These are phyloP conservation scores for Sebastiscus tertius DNA, from an alignment of 2,797 vertebrate species.

Conservation along the genomic window DNA sequence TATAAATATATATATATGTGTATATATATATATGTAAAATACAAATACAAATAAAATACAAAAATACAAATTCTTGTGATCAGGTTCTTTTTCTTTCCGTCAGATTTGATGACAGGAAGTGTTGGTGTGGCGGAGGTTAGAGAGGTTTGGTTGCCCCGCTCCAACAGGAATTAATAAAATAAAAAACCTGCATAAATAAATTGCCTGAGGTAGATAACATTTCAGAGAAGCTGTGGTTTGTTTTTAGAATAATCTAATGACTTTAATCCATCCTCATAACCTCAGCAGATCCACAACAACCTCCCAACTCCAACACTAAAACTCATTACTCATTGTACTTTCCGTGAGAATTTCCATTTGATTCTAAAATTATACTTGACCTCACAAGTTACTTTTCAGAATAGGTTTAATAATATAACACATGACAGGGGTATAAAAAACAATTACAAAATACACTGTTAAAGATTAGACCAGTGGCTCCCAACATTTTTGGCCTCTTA, in stretches of 20 bases:
- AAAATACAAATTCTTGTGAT: not conserved
- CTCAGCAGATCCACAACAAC: not conserved
- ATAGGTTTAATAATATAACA: not conserved
- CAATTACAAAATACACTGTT: not conserved
- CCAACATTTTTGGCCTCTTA: not conserved
- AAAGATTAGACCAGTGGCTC: not conserved
- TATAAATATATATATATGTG: too few species aligned
- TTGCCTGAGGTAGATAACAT: not conserved
- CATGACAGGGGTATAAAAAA: not conserved
- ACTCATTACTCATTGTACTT: not conserved
- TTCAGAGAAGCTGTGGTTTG: not conserved
- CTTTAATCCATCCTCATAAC: not conserved
- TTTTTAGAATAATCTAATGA: constrained; percentile 1
- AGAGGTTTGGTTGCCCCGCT: not conserved
- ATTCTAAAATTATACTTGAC: not conserved
- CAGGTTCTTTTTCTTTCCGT: not conserved
- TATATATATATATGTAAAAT: too few species aligned
- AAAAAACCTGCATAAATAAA: constrained; percentile 10
- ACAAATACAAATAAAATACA: too few species aligned
- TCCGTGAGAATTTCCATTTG: not conserved
- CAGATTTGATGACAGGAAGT: constrained; percentile 9
- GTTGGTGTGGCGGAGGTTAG: not conserved
- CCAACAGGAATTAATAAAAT: constrained; percentile 14
- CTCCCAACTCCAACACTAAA: not conserved
- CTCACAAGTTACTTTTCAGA: not conserved